These are phyloP conservation scores for Melanotaenia pygmaea DNA, from an alignment of 2,797 vertebrate genomes.

Conservation along the genomic window DNA sequence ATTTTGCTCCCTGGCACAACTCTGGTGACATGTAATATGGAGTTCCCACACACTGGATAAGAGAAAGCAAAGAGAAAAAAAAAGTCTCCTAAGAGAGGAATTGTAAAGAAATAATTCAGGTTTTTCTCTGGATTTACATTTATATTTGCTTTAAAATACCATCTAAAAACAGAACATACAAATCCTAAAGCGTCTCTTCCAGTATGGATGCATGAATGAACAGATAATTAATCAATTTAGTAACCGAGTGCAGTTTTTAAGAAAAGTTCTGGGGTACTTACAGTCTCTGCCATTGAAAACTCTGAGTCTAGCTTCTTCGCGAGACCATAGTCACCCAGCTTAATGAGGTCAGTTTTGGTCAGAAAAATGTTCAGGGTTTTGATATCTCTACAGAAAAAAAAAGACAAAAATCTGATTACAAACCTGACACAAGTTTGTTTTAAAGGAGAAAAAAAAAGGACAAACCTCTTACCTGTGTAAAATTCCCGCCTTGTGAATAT, in stretches of 20 bases:
- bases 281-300: slow-evolving; percentile 97
- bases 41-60: slow-evolving; percentile 93
- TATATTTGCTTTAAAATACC: not conserved
- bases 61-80: not conserved
- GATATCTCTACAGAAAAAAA: slow-evolving; percentile 89
- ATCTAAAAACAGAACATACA: not conserved
- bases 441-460: not conserved
- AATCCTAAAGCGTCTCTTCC: too few relatives aligned
- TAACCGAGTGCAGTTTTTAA: not conserved
- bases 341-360: slow-evolving; percentile 98
- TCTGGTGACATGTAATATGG: slow-evolving; percentile 99
- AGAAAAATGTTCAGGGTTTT: slow-evolving; percentile 99
- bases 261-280: slow-evolving; percentile 73
- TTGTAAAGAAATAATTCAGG: not conserved
- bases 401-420: slow-evolving; percentile 1
- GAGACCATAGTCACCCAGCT: slow-evolving; percentile 96
- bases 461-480: slow-evolving; percentile 89
- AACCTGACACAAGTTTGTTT: not conserved
- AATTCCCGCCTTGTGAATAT: slow-evolving; percentile 96
- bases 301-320: slow-evolving; percentile 97
- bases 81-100: not conserved
- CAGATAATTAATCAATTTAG: not conserved
- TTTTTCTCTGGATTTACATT: not conserved
- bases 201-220: not conserved
- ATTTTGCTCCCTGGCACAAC: slow-evolving; percentile 96